phyloP scores from a whole-genome alignment of 2,888 invertebrate species.

The Chrysodeixis includens region DNA sequence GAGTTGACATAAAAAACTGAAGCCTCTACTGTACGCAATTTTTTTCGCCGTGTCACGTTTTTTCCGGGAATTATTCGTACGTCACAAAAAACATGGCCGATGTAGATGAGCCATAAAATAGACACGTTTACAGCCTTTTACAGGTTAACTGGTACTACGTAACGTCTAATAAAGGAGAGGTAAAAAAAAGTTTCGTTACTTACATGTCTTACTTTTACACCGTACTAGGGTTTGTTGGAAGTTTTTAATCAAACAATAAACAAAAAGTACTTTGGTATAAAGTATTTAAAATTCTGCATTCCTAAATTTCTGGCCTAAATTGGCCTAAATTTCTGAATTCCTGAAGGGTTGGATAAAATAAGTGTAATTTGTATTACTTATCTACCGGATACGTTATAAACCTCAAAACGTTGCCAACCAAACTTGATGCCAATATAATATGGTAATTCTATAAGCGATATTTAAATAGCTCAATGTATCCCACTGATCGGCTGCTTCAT shows the following conservation, averaged over 20 bases:
- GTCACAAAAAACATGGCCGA: constrained; percentile 45
- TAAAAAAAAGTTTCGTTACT: neutral
- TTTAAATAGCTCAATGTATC: constrained; percentile 49
- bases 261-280: too few species aligned
- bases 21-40: constrained; percentile 54
- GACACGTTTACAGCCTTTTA: constrained; percentile 25
- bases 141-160: neutral
- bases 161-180: neutral
- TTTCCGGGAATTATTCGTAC: constrained; percentile 56
- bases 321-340: too few species aligned
- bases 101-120: constrained; percentile 42
- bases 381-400: neutral
- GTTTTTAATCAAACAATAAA: too few species aligned
- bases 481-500: constrained; percentile 59
- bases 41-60: constrained; percentile 58
- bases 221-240: too few species aligned
- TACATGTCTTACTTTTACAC: neutral
- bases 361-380: too few species aligned
- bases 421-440: constrained; percentile 20
- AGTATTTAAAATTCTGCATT: too few species aligned
- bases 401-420: constrained; percentile 5
- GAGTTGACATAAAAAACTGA: constrained; percentile 59
- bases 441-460: constrained; percentile 37
- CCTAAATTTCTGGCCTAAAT: too few species aligned
- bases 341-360: too few species aligned